These are phyloP conservation scores for Spodoptera littoralis DNA, from an alignment of 2,888 invertebrate genomes.

Conservation along the genomic window DNA sequence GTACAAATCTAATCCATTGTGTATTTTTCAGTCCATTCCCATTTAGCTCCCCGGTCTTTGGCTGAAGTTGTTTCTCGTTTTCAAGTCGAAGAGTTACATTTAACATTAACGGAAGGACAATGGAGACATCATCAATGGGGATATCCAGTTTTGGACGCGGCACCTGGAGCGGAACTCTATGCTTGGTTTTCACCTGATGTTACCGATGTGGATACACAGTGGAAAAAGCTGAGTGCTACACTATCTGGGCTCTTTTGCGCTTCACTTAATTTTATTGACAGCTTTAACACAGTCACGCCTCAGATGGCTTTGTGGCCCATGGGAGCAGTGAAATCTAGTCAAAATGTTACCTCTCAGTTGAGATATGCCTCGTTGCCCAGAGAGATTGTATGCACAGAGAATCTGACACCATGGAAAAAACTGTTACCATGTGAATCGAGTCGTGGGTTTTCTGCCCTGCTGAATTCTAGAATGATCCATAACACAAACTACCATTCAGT, in stretches of 20 bases:
- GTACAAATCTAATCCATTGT: not conserved
- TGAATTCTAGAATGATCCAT: conserved; percentile 97
- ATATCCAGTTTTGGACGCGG: conserved; percentile 95
- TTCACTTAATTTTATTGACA: conserved; percentile 97
- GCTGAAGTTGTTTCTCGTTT: conserved; percentile 96
- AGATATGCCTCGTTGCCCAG: conserved; percentile 97
- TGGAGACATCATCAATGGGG: conserved; percentile 99
- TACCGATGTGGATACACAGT: conserved; percentile 93
- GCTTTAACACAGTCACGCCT: conserved; percentile 94
- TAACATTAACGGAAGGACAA: conserved; percentile 97
- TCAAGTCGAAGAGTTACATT: conserved; percentile 96
- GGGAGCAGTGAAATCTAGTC: conserved; percentile 87
- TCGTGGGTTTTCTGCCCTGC: conserved; percentile 94
- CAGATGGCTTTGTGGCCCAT: conserved; percentile 94
- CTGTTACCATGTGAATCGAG: conserved; percentile 98
- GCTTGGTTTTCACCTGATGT: conserved; percentile 95
- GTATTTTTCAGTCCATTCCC: conserved; percentile 91
- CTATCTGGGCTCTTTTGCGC: conserved; percentile 98
- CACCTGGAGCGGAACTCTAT: conserved; percentile 98
- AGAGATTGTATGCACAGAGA: conserved; percentile 99
- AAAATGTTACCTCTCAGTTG: conserved; percentile 87
- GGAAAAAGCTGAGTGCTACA: conserved; percentile 96
- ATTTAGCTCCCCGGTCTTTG: conserved; percentile 95
- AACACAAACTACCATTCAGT: conserved; percentile 98
- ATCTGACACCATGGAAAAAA: conserved; percentile 99